Percentiles rank a stretch among this genome's conserved stretches.
Conservation (phyloP, 1,140 invertebrate genomes). For the Stenopsyche tienmushanensis region DNA sequence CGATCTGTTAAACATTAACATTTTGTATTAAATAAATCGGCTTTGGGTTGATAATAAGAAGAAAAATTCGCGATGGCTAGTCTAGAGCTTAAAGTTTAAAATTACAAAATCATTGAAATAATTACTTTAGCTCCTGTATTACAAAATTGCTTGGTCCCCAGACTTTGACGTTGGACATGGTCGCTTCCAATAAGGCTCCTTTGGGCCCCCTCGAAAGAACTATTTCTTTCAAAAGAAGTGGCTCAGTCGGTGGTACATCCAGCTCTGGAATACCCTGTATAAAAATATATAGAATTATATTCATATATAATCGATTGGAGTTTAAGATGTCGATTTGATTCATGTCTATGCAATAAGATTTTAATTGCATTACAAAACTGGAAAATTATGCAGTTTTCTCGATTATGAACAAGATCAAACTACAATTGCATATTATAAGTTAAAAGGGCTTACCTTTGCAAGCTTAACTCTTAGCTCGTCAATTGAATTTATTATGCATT, state of each 20-base stretch:
- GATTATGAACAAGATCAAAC: no score
- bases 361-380: no score
- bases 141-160: conserved; percentile 56
- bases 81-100: no score
- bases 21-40: no score
- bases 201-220: conserved; percentile 58
- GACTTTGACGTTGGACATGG: conserved; percentile 62
- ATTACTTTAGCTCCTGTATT: conserved; percentile 53
- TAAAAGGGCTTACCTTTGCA: conserved; percentile 49
- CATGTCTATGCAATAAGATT: no score
- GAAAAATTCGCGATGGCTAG: no score
- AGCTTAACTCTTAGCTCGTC: conserved; percentile 62
- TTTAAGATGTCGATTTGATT: no score
- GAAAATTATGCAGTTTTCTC: no score
- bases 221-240: conserved; percentile 61
- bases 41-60: no score
- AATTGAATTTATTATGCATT: conserved; percentile 66
- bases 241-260: conserved; percentile 67
- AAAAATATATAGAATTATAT: not conserved
- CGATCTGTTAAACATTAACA: conserved; percentile 51
- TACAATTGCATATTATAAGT: not conserved
- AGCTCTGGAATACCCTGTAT: conserved; percentile 66
- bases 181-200: conserved; percentile 62
- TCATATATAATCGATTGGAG: not conserved
- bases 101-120: no score